phyloP scores from a whole-genome alignment of 2,797 vertebrate genomes.

The Bradypus variegatus region DNA sequence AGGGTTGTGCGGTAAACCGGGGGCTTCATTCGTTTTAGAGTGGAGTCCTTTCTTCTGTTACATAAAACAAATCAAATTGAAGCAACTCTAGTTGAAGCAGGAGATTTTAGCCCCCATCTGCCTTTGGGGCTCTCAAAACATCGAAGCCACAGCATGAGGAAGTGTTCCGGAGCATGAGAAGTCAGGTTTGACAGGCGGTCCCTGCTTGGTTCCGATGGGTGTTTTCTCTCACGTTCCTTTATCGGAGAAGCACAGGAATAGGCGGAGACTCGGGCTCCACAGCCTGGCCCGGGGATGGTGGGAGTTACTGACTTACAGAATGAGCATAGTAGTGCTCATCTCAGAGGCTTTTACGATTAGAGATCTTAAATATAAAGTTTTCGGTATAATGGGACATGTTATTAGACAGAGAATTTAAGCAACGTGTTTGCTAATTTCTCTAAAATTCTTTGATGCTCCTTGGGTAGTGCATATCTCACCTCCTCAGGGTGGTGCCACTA shows the following conservation, averaged over 20 bases:
- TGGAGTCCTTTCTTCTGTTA: background rate
- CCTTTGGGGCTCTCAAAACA: background rate
- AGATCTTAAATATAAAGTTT: background rate
- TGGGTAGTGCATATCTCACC: rapidly evolving
- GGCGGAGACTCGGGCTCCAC: background rate
- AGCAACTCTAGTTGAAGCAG: background rate
- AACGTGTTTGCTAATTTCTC: rapidly evolving
- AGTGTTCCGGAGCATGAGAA: rapidly evolving
- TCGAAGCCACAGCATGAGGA: background rate
- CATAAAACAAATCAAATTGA: no score
- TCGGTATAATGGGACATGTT: background rate
- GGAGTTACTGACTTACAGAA: background rate
- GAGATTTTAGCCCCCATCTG: no score
- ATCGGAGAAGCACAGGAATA: background rate
- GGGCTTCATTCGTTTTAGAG: background rate
- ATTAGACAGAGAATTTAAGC: background rate
- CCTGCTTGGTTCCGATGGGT: background rate
- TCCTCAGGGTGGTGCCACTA: background rate
- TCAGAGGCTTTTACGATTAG: background rate
- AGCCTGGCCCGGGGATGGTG: background rate
- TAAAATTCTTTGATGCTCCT: rapidly evolving
- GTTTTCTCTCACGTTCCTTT: background rate
- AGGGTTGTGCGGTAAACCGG: no score
- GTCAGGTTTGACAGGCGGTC: background rate
- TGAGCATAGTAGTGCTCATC: background rate